These are phyloP conservation scores for Julus scandinavius DNA, from an alignment of 2,888 invertebrate species.

Conservation along the genomic window DNA sequence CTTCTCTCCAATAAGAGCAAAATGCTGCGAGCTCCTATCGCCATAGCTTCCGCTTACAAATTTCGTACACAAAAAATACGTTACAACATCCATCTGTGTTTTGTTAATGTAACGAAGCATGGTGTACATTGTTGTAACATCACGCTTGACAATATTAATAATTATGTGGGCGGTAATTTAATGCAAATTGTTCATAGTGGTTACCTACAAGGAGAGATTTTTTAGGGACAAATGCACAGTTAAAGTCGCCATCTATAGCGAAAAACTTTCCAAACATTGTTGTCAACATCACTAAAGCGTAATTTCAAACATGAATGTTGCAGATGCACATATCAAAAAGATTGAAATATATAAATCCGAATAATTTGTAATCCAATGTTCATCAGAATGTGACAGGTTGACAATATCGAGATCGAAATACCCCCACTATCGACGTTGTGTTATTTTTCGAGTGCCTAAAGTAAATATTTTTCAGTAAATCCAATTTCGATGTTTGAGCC, in stretches of 20 bases:
- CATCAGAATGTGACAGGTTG: too few relatives aligned
- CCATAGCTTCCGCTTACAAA: background rate
- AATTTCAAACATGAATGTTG: too few relatives aligned
- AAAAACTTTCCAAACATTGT: too few relatives aligned
- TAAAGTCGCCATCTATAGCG: too few relatives aligned
- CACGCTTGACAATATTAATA: background rate
- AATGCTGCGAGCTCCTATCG: background rate
- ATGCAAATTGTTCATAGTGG: background rate
- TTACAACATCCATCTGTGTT: background rate
- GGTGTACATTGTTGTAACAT: background rate
- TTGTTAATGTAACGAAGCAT: background rate
- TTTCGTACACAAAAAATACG: background rate
- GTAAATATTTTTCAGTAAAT: background rate
- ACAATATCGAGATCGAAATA: too few relatives aligned
- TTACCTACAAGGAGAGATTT: background rate
- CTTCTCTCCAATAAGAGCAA: background rate
- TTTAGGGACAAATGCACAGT: too few relatives aligned
- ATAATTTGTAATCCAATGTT: too few relatives aligned
- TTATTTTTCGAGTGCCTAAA: too few relatives aligned
- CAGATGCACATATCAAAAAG: too few relatives aligned
- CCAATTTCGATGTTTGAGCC: background rate
- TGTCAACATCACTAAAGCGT: too few relatives aligned
- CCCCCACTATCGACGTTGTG: too few relatives aligned
- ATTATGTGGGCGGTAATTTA: background rate
- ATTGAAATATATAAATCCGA: too few relatives aligned